Evolutionary conservation across 2,888 invertebrate genomes (phyloP), one percentile per base, ranked within the genome.

Genomic region (Scaptodrosophila latifasciaeformis): DNA sequence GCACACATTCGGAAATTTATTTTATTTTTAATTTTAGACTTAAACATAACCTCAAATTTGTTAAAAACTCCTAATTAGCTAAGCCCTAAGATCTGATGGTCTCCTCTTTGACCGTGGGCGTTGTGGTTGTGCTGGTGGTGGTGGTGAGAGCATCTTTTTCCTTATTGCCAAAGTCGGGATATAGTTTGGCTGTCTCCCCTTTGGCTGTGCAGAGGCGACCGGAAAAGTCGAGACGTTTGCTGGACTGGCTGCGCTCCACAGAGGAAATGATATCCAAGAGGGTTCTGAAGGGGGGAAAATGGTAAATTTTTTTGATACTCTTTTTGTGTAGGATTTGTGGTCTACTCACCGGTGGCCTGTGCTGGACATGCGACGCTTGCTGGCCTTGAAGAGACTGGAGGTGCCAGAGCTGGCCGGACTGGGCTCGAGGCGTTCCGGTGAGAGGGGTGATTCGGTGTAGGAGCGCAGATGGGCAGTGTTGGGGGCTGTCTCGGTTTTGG

Each of bases 371-470:
- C 72, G 75, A 5, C 84, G 71, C 47, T 82, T 82, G 49, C 62
- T 79, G 31, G 77, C 67, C 21, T 81, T 82, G 0, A 72, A 62
- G 15, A 83, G 43, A 15, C 62, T 69, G 18, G 17, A 65, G 12
- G 67, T 55, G 42, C 43, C 60, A 24, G 12, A 56, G 29, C 53
- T 65, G n/a, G 55, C 43, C 5, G 50, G 60, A 46, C 53, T 68
- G 15, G 83, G 62, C 71, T 88, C 82, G 0, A 88, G 85, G 0
- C 92, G 91, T 0, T 93, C 92, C 0, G 95, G 95, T 0, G 95
- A 95, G 85, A 95, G 90, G 0, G 95, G 95, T 0, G 95, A 95
- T 84, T 95, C 95, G 0, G 94, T 94, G 0, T 93, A 94, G 1
- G 94, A 92, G 45, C 94, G 87, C 55, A 92, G 90, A 18, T 78